phyloP scores from a whole-genome alignment of 2,797 vertebrate species.

The Tamandua tetradactyla region DNA sequence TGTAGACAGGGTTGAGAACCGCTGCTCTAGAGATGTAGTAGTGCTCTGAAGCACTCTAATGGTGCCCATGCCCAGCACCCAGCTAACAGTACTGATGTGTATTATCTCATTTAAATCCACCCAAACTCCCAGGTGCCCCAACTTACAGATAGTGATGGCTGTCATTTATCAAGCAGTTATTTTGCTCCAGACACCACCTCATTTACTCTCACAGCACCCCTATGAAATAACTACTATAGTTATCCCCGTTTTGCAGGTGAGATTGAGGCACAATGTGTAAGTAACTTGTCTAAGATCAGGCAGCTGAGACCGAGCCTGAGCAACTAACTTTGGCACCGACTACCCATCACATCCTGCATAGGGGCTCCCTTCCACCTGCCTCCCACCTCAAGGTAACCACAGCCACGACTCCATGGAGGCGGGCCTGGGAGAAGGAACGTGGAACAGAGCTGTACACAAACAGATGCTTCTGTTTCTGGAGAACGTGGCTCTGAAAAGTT shows the following conservation, averaged over 20 bases:
- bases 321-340: neutral
- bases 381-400: neutral
- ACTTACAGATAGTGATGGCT: neutral
- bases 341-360: neutral
- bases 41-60: too few relatives aligned
- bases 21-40: neutral
- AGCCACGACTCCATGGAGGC: fast-evolving
- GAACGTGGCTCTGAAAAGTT: neutral
- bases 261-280: neutral
- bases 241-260: neutral
- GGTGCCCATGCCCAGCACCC: neutral
- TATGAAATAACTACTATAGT: neutral
- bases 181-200: neutral
- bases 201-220: neutral
- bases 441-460: neutral
- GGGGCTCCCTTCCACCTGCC: neutral
- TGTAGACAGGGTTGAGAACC: neutral
- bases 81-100: fast-evolving
- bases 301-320: fast-evolving
- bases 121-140: neutral
- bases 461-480: neutral
- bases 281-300: neutral
- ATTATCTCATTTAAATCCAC: neutral
- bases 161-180: neutral
- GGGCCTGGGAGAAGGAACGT: too few relatives aligned